Evolutionary conservation across 2,888 invertebrate genomes (phyloP).

Genomic region (Ornithoptera priamus): DNA sequence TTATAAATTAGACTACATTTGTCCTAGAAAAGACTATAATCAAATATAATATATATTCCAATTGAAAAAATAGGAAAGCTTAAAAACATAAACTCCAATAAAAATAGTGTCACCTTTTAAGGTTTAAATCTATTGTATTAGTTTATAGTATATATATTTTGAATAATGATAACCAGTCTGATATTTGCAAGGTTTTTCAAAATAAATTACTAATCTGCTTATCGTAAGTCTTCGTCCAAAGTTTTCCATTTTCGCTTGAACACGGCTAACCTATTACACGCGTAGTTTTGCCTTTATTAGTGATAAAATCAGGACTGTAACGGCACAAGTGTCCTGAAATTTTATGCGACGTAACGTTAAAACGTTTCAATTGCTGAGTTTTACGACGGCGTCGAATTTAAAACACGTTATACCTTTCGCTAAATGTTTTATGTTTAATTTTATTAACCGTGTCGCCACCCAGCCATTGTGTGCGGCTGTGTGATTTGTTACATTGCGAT

Average conservation of each 20-base stretch:
- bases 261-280: background rate
- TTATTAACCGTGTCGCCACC: constrained; percentile 34
- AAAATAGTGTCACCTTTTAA: too few species aligned
- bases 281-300: constrained; percentile 6
- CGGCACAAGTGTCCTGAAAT: constrained; percentile 30
- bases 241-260: background rate
- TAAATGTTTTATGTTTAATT: constrained; percentile 34
- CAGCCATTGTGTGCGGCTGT: constrained; percentile 28
- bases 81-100: too few species aligned
- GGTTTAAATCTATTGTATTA: too few species aligned
- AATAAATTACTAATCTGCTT: too few species aligned
- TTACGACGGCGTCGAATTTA: constrained; percentile 32
- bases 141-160: too few species aligned
- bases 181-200: too few species aligned
- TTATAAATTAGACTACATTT: too few species aligned
- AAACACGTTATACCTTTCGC: constrained; percentile 31
- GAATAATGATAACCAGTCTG: too few species aligned
- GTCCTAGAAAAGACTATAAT: too few species aligned
- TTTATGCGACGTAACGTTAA: constrained; percentile 32
- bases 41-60: too few species aligned
- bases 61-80: too few species aligned
- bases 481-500: constrained; percentile 9
- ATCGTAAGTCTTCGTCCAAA: too few species aligned
- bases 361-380: constrained; percentile 33
- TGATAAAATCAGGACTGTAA: constrained; percentile 12